These are phyloP conservation scores for Myrmecobius fasciatus DNA, from an alignment of 2,113 vertebrate species.

Conservation along the genomic window DNA sequence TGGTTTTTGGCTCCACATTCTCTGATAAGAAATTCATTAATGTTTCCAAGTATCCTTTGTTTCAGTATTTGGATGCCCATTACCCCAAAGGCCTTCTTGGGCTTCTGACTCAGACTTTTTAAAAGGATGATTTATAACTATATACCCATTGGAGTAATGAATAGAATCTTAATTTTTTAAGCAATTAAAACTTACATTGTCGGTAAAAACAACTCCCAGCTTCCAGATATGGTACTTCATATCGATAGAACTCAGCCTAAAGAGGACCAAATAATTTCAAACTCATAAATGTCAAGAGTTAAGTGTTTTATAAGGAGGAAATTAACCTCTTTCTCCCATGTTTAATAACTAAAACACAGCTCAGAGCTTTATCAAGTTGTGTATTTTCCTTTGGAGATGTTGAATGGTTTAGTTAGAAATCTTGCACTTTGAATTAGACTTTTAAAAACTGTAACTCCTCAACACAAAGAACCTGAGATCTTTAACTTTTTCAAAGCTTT, in stretches of 20 bases:
- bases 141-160: background rate
- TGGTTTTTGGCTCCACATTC: background rate
- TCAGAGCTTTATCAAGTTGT: constrained; percentile 48
- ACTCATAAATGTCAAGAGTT: constrained; percentile 40
- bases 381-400: background rate
- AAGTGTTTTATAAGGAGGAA: constrained; percentile 52
- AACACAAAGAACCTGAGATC: background rate
- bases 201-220: constrained; percentile 97
- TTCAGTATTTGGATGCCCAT: background rate
- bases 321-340: constrained; percentile 12
- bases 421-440: constrained; percentile 47
- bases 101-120: background rate
- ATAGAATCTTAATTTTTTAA: constrained; percentile 41
- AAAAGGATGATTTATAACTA: background rate
- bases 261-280: constrained; percentile 69
- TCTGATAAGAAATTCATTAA: background rate
- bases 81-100: background rate
- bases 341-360: constrained; percentile 57
- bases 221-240: constrained; percentile 99
- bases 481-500: constrained; percentile 24
- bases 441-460: constrained; percentile 10
- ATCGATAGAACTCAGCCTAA: constrained; percentile 96
- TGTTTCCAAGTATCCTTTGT: background rate
- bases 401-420: constrained; percentile 25
- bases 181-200: constrained; percentile 91